Percentiles rank a stretch among this genome's conserved stretches.
Conservation (phyloP, 2,113 vertebrate genomes). For the Sigmodon hispidus region DNA sequence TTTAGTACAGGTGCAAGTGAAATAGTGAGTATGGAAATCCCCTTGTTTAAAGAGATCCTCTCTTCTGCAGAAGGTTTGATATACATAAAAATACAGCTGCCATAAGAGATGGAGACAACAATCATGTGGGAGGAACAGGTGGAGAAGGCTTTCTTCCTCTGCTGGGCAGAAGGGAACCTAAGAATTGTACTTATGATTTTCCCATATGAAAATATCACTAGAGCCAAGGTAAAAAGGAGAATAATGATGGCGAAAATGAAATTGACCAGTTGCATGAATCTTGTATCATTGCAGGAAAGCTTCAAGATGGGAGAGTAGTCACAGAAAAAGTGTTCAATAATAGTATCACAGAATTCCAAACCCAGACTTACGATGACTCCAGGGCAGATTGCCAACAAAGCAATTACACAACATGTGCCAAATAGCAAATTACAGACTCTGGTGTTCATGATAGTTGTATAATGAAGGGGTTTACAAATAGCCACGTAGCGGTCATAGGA, state of each 20-base stretch:
- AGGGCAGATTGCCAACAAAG: not conserved
- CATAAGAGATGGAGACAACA: slow-evolving; percentile 51
- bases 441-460: slow-evolving; percentile 20
- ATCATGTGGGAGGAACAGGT: slow-evolving; percentile 49
- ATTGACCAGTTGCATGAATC: not conserved
- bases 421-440: not conserved
- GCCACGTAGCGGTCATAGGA: slow-evolving; percentile 52
- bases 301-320: slow-evolving; percentile 44
- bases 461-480: slow-evolving; percentile 58
- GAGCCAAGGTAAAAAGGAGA: slow-evolving; percentile 3
- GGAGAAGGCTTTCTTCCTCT: slow-evolving; percentile 46
- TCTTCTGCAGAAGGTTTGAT: slow-evolving; percentile 39
- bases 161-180: slow-evolving; percentile 35
- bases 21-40: not conserved
- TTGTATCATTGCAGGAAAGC: slow-evolving; percentile 50
- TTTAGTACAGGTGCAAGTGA: slow-evolving; percentile 38
- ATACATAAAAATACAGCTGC: slow-evolving; percentile 53
- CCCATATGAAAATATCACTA: slow-evolving; percentile 19
- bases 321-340: slow-evolving; percentile 60
- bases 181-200: slow-evolving; percentile 15
- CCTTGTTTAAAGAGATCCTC: slow-evolving; percentile 42
- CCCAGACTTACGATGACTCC: not conserved
- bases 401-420: slow-evolving; percentile 27
- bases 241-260: slow-evolving; percentile 21
- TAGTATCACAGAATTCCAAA: slow-evolving; percentile 33